phyloP scores from a whole-genome alignment of 2,888 invertebrate species.

The Amphipyra berbera region DNA sequence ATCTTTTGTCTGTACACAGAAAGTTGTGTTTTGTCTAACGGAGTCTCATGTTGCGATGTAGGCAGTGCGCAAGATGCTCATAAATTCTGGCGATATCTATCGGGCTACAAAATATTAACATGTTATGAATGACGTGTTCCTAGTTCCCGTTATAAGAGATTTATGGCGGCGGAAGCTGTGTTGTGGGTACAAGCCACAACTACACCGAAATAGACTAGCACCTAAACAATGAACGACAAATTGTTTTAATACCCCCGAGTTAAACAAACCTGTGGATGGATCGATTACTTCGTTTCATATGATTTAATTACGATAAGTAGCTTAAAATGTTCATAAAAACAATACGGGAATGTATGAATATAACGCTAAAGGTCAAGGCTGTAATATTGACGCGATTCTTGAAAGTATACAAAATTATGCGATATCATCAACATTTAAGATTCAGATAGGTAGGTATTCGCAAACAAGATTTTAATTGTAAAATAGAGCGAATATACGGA shows the following conservation, averaged over 20 bases:
- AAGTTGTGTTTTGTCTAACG: conserved; percentile 21
- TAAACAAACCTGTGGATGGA: conserved; percentile 21
- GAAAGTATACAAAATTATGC: conserved; percentile 39
- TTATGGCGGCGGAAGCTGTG: conserved; percentile 57
- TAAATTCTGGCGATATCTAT: conserved; percentile 43
- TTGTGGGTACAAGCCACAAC: conserved; percentile 38
- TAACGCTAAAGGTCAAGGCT: conserved; percentile 55
- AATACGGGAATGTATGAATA: conserved; percentile 35
- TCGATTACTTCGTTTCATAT: conserved; percentile 43
- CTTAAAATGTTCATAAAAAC: conserved; percentile 47
- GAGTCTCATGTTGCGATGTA: conserved; percentile 16
- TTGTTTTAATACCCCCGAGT: conserved; percentile 14
- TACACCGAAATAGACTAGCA: conserved; percentile 48
- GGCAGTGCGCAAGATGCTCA: conserved; percentile 13
- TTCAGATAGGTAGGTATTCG: conserved; percentile 17
- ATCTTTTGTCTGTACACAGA: conserved; percentile 6
- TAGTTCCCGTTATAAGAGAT: conserved; percentile 56
- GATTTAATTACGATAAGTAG: conserved; percentile 59
- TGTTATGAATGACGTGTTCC: conserved; percentile 58
- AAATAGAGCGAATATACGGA: conserved; percentile 36
- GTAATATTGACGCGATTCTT: conserved; percentile 33
- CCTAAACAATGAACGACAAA: conserved; percentile 40
- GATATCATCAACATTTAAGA: conserved; percentile 28
- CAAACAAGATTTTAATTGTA: conserved; percentile 54
- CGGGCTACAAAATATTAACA: conserved; percentile 49